These are phyloP conservation scores for Myotis vivesi DNA, from an alignment of 2,797 vertebrate species.

Conservation along the genomic window DNA sequence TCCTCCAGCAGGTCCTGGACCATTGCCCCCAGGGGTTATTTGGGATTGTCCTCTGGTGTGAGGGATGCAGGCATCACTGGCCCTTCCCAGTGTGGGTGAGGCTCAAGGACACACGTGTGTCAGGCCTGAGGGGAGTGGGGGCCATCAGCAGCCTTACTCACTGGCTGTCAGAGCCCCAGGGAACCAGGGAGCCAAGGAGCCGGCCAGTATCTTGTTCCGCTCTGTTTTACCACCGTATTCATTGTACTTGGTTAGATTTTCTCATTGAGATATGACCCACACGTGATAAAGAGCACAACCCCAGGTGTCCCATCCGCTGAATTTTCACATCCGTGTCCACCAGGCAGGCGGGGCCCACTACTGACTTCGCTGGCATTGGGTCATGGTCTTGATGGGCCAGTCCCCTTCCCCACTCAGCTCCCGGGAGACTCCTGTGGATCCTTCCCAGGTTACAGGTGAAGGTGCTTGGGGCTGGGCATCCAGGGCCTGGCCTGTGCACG, in stretches of 20 bases:
- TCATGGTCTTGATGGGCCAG: not conserved
- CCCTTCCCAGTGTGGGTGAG: not conserved
- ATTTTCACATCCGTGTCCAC: accelerated
- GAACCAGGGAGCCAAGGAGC: too few species aligned
- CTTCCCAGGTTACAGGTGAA: not conserved
- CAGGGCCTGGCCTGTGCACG: not conserved
- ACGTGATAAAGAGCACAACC: too few species aligned
- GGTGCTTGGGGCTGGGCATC: not conserved
- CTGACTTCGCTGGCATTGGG: accelerated
- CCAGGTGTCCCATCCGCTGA: not conserved
- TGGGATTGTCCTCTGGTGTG: accelerated
- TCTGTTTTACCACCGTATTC: not conserved
- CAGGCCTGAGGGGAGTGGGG: not conserved
- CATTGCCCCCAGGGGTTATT: accelerated
- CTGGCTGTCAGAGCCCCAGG: not conserved
- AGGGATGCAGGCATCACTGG: too few species aligned
- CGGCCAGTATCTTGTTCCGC: accelerated
- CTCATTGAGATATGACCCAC: not conserved
- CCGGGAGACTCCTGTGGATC: not conserved
- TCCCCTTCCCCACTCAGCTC: not conserved
- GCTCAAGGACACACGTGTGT: accelerated
- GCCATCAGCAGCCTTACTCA: not conserved
- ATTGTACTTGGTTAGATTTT: not conserved
- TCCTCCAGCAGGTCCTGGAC: not conserved
- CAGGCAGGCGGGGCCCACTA: accelerated